Evolutionary conservation across 2,113 vertebrate species (phyloP), one percentile per base, ranked within the genome.

Genomic region (Python bivittatus): DNA sequence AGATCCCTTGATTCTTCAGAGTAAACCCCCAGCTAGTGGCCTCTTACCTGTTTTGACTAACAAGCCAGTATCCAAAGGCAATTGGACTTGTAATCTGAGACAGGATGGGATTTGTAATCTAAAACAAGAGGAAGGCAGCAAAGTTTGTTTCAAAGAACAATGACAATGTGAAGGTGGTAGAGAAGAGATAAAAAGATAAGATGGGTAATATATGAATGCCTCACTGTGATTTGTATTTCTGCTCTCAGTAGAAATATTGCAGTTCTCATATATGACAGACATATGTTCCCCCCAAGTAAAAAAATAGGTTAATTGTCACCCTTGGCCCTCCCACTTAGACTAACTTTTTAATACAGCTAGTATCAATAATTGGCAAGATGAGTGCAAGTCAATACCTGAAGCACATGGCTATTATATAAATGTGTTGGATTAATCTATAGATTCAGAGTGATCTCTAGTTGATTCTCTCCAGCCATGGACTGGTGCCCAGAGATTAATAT

Each of bases 261-360:
- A 60, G 33, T 42, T 53, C 54, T n/a, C 27, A 42, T 13, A 38
- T 52, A 11, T 68, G 6, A 38, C n/a, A 10, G n/a, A 23, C n/a
- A 11, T 29, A 42, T 60, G 17, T n/a, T 83, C 52, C 53, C 27
- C n/a, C 48, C 53, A 6, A 22, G 29, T 20, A 86, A 58, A n/a
- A 56, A 83, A 48, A 22, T 23, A 84, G 72, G 54, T 38, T 54
- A 2, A 52, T 33, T 3, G 0, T 0, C 0, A 0, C 44, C 4
- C 52, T 88, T 22, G 29, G 83, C 60, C 22, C 3, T 57, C 33
- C 23, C 29, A 3, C n/a, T 0, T 89, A 42, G 20, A n/a, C 29
- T 17, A 79, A 87, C 53, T 79, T 61, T n/a, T 57, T 54, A 38
- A 15, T 60, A 79, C 44, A 10, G 38, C 54, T 29, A 27, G 61